A percentile compares a stretch with the other conserved stretches of the same genome.
Evolutionary conservation across 1,140 invertebrate species (phyloP).

Genomic region (Apis florea): DNA sequence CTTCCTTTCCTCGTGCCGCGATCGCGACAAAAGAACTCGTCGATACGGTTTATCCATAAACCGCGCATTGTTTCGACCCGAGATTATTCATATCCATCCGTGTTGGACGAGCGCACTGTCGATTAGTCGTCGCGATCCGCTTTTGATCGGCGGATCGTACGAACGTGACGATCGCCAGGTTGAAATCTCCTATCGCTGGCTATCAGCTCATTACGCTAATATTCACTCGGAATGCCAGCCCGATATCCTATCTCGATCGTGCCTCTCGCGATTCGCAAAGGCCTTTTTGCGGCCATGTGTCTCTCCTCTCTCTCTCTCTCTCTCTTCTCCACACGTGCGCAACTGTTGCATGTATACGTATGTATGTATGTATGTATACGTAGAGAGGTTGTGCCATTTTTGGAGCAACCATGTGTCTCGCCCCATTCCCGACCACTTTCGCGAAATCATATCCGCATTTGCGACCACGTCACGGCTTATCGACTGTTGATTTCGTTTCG

Average conservation of each 20-base stretch:
- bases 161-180: conserved; percentile 61
- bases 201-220: conserved; percentile 77
- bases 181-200: conserved; percentile 71
- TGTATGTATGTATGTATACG: background rate
- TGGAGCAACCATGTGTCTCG: conserved; percentile 18
- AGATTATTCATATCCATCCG: conserved; percentile 41
- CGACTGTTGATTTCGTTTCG: conserved; percentile 9
- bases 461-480: conserved; percentile 25
- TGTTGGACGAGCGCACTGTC: conserved; percentile 11
- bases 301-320: background rate
- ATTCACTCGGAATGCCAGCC: conserved; percentile 73
- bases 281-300: conserved; percentile 59
- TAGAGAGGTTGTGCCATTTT: conserved; percentile 42
- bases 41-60: conserved; percentile 13
- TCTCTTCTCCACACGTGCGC: background rate
- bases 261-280: conserved; percentile 61
- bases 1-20: background rate
- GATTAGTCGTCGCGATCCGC: conserved; percentile 53
- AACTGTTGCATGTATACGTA: background rate
- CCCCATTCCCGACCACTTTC: conserved; percentile 1
- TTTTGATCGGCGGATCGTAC: conserved; percentile 60
- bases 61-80: conserved; percentile 30
- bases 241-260: conserved; percentile 74
- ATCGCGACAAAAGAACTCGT: conserved; percentile 30
- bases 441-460: conserved; percentile 33